Evolutionary conservation across 2,113 vertebrate genomes (phyloP), one percentile per base, ranked within the genome.

Genomic region (Choloepus hoffmanni): DNA sequence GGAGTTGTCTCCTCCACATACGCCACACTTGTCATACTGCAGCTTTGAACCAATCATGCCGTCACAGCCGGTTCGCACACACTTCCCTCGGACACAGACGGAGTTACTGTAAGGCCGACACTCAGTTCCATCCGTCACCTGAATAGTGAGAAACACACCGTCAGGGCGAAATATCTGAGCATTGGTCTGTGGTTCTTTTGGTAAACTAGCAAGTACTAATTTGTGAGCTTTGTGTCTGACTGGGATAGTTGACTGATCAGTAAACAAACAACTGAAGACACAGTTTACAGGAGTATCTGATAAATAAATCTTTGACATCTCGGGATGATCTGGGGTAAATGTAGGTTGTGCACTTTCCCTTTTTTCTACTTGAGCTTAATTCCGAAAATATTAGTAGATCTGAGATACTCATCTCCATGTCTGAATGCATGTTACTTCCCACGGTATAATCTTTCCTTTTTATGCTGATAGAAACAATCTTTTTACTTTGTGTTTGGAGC

Each of bases 11-110:
- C 99, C 99, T 81, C 99, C 99, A 43, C 99, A 99, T 23, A 99
- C 98, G 0, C 99, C 99, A 1, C 99, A 99, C 91, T 99, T 99
- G 97, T 99, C 99, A 14, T 99, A 99, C 95, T 99, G 99, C n/a
- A 99, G 99, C 97, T 99, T 99, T 72, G 99, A 99, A 13, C 99
- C 99, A 0, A 99, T 99, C 98, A 99, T 99, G 89, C 99, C 99
- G 0, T 99, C 99, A 0, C 99, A 99, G 78, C 99, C 99, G 0
- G 99, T 99, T 3, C 99, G 98, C 4, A 99, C 98, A 58, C 99
- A 99, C 89, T 99, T 99, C 33, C 99, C 99, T 85, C 99, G 99
- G 76, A 99, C 99, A 1, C 99, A 99, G 40, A 99, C 99, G 0
- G 99, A 99, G 94, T 99, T 99, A 97, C 99, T 99, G 97, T 99